Conservation (phyloP, 2,113 vertebrate genomes). For the Leptosomus discolor region DNA sequence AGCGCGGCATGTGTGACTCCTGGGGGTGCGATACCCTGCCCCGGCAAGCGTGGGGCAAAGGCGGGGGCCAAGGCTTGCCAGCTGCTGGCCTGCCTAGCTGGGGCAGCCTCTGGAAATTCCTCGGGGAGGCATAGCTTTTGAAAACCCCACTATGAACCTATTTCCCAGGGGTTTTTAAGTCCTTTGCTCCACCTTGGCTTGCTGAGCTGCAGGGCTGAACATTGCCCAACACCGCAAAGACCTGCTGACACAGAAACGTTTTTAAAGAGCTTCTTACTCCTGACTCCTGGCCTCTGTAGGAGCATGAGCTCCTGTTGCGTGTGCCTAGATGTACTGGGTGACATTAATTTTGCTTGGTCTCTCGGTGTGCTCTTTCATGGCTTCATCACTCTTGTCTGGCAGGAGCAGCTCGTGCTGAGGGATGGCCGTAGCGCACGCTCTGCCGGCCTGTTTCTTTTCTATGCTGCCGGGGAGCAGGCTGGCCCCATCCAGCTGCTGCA, state of each 20-base stretch:
- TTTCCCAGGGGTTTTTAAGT: background rate
- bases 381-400: background rate
- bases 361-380: accelerated
- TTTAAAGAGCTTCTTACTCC: background rate
- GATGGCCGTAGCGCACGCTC: accelerated
- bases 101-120: background rate
- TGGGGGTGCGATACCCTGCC: background rate
- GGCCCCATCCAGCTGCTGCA: background rate
- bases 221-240: accelerated
- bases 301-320: accelerated
- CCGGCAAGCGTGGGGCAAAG: accelerated
- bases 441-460: too few relatives aligned
- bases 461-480: background rate
- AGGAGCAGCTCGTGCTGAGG: background rate
- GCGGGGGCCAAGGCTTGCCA: accelerated
- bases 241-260: accelerated
- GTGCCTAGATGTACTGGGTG: accelerated
- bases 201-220: background rate
- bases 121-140: background rate
- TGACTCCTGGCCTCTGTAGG: accelerated
- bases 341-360: background rate
- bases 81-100: accelerated
- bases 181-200: background rate
- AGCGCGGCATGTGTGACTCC: background rate
- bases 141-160: background rate